Evolutionary conservation across 2,797 vertebrate genomes (phyloP), one percentile per base, ranked within the genome.

Genomic region (Falco biarmicus): DNA sequence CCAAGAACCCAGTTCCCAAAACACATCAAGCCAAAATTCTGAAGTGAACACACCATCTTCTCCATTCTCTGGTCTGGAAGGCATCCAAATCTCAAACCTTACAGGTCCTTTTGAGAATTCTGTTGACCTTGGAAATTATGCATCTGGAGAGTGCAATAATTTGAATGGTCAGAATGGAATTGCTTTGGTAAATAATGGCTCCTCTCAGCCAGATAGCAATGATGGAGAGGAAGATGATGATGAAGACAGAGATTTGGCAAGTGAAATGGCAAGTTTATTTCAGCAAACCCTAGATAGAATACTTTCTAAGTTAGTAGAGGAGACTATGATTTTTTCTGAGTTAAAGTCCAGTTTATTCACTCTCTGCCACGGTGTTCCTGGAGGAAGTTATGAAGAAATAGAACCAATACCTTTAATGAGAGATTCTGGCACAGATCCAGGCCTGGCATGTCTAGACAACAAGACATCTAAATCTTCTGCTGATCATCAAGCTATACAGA

Each of bases 161-260:
- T 94, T 95, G 68, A 66, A 81, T 61, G 51, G 93, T 83, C 95
- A 97, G 32, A 98, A 96, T 78, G 95, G 96, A 90, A 96, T 98
- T 94, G 87, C 96, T 65, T 96, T 98, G 94, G 97, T 98, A 89
- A 34, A 34, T 34, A 98, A 96, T 59, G 98, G 98, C 80, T 98
- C 97, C 90, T 97, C 97, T 15, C 94, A 98, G 82, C 96, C 98
- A 90, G 98, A 98, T 82, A 97, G 98, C 88, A 98, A 97, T 80
- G 97, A 87, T 17, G 97, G 95, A 87, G 98, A 98, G 76, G 98
- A 98, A 76, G 94, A 90, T 45, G 91, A 90, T 70, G 80, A 79
- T 69, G 48, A 82, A 69, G 70, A 92, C 77, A 70, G 83, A 12
- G 76, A 86, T 73, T 41, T 93, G 90, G 45, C 93, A 93, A 73